Base-by-base conservation (phyloP, 35 echinoderm and acorn worm species). In the Holothuria glaberrima region DNA sequence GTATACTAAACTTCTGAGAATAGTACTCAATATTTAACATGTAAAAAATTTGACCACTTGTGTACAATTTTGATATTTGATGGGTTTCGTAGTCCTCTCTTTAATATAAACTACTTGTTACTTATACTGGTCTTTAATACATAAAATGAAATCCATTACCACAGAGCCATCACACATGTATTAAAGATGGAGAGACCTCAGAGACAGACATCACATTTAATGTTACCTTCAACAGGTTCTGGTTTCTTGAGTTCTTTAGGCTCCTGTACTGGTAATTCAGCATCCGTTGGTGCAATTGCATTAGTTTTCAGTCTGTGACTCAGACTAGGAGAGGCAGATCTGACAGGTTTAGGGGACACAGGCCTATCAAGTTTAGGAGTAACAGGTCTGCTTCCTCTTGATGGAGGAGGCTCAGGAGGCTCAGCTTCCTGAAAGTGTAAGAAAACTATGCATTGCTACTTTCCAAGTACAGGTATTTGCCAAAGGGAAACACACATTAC, bases 241-340 rank as follows among this genome's bases (percentile, higher is more conserved):
- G 88, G 69, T 90, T 59, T 75, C 16, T 57, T 7, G 12, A 29
- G 28, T 58, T 32, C 70, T 25, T 63, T 70, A 35, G 69, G 88
- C 26, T 38, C 60, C 59, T 64, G 61, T 86, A n/a, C 41, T 77
- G 90, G 83, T 28, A 87, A 58, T 22, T 73, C 81, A 16, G 78
- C 86, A 88, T 93, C 86, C 17, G 91, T 93, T 35, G 91, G 91
- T 68, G 57, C 25, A 62, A 73, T 35, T 61, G 57, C 71, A 58
- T 93, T 46, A 62, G 28, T 71, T 86, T 71, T 71, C 58, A 88
- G 76, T 83, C 48, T 87, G 86, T 33, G 86, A 70, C 41, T 82
- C 14, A 71, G 77, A 19, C 21, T 79, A 62, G 54, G 76, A 20
- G 41, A 93, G 1, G 69, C 60, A 36, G 91, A 86, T 27, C 86